These are phyloP conservation scores for Watsonalla cultraria DNA, from an alignment of 2,888 invertebrate genomes.

Conservation along the genomic window DNA sequence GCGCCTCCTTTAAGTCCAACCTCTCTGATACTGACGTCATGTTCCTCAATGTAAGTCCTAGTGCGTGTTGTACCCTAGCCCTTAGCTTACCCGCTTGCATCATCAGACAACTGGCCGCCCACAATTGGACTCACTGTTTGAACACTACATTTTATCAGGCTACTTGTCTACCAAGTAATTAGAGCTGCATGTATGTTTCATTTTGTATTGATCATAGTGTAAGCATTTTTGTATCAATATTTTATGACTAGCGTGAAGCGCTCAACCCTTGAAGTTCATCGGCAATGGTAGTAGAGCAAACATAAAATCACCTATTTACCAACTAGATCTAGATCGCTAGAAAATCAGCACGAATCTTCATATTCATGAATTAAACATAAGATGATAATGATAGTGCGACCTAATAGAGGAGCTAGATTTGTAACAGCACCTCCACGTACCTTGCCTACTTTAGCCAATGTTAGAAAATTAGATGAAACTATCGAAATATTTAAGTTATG, in stretches of 20 bases:
- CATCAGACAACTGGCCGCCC: constrained; percentile 25
- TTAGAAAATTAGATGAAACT: too few species aligned
- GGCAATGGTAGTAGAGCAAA: too few species aligned
- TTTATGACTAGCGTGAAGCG: background rate
- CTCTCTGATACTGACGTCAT: constrained; percentile 97
- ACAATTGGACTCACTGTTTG: constrained; percentile 18
- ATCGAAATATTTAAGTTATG: too few species aligned
- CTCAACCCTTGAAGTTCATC: too few species aligned
- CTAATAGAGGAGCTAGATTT: too few species aligned
- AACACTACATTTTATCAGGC: constrained; percentile 10
- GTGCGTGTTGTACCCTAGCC: constrained; percentile 38
- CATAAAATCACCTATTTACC: too few species aligned
- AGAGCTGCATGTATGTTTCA: constrained; percentile 5
- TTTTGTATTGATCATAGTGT: background rate
- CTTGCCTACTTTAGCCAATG: too few species aligned
- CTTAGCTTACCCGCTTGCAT: constrained; percentile 32
- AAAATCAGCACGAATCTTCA: too few species aligned
- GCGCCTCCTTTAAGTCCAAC: constrained; percentile 91
- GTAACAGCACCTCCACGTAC: too few species aligned
- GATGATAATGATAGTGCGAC: too few species aligned
- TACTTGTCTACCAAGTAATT: constrained; percentile 18
- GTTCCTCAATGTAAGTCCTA: constrained; percentile 89
- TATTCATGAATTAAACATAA: too few species aligned
- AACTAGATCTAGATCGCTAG: too few species aligned
- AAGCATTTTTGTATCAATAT: background rate